Conservation (phyloP, 2,888 invertebrate genomes). For the Xanthia icteritia region DNA sequence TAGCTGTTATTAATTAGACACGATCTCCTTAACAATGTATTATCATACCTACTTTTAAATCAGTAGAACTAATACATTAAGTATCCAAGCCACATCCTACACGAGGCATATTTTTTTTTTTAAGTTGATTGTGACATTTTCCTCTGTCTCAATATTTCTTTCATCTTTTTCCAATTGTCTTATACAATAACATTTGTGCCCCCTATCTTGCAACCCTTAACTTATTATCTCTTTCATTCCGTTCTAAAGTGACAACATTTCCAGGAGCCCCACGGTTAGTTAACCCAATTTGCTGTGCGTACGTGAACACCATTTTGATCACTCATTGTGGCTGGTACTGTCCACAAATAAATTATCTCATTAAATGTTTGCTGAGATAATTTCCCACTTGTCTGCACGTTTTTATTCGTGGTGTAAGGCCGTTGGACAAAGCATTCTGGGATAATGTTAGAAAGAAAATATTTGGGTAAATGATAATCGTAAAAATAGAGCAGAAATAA, state of each 20-base stretch:
- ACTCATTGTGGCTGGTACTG: slow-evolving; percentile 47
- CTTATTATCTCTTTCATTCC: not conserved
- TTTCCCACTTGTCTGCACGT: slow-evolving; percentile 22
- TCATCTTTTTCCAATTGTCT: not conserved
- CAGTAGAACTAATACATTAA: too few relatives aligned
- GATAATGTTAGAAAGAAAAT: not conserved
- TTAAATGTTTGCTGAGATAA: slow-evolving; percentile 41
- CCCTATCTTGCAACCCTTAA: not conserved
- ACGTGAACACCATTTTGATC: slow-evolving; percentile 61
- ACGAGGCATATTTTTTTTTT: too few relatives aligned
- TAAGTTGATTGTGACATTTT: too few relatives aligned
- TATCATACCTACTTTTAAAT: too few relatives aligned
- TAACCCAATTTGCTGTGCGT: slow-evolving; percentile 63
- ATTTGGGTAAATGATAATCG: too few relatives aligned
- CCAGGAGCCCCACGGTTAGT: slow-evolving; percentile 40
- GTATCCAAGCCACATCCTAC: too few relatives aligned
- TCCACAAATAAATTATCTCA: slow-evolving; percentile 57
- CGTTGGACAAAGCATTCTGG: not conserved
- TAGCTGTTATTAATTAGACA: too few relatives aligned
- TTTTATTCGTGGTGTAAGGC: not conserved
- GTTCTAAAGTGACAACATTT: slow-evolving; percentile 43
- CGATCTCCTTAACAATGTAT: too few relatives aligned
- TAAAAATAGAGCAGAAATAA: too few relatives aligned
- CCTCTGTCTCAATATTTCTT: too few relatives aligned
- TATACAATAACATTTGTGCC: not conserved